Evolutionary conservation across 1,140 invertebrate species (phyloP), one percentile per base, ranked within the genome.

Genomic region (Ganaspis sp.): DNA sequence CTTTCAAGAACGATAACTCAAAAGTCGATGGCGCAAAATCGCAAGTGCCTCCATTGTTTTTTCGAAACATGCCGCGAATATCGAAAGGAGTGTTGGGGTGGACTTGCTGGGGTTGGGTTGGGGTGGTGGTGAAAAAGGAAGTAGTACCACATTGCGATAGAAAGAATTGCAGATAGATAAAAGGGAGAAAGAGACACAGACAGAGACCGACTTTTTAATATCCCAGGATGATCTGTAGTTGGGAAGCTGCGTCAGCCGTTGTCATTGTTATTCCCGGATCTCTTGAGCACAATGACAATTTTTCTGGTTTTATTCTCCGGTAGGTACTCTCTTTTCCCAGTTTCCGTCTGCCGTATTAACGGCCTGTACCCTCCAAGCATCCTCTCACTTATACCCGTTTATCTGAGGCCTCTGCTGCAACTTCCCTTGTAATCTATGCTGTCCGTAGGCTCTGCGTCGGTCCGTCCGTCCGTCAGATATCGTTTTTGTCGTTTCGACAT

Each of bases 281-380:
- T 90, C 85, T 89, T 88, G 87, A 86, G 88, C 85, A 88, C 87
- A 88, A 90, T 89, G 88, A 90, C 87, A 88, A 90, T 89, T 89
- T 89, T 88, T 86, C 87, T 85, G 82, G 85, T 89, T 89, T 89
- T 89, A 89, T 90, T 90, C 88, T 88, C 80, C 82, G 75, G 74
- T 83, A 86, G 83, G 86, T 84, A 84, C 85, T 83, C 80, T 81
- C 81, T 80, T 85, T n/a, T 81, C 81, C 78, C 81, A 82, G 85
- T 87, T 87, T 87, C 87, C 85, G 83, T 82, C 85, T 87, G 81
- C 82, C 83, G 87, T 88, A 86, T 87, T 87, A 86, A 80, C 83
- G 83, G 84, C 83, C 80, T 79, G 85, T 82, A 83, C 81, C 77
- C 81, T 70, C 58, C 21, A 58, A 64, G 70, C 15, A 45, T 49